A percentile compares a stretch with the other conserved stretches of the same genome.
Evolutionary conservation across 2,113 vertebrate genomes (phyloP).

Genomic region (Orientallactaga bullata): DNA sequence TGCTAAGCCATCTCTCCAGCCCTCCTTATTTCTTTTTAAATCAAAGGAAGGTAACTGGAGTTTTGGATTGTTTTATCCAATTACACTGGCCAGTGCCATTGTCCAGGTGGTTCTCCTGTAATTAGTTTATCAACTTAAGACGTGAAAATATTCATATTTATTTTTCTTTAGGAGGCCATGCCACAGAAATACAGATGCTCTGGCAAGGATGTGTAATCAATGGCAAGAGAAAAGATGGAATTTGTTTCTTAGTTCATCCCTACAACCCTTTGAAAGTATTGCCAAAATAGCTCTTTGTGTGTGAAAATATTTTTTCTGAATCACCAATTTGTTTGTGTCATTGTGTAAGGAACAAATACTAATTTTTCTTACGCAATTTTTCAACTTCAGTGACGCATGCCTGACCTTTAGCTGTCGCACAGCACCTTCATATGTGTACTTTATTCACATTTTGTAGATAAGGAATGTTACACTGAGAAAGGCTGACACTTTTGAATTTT

Average conservation of each 20-base stretch:
- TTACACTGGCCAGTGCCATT: not conserved
- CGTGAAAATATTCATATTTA: conserved; percentile 21
- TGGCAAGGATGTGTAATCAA: not conserved
- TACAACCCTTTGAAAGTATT: conserved; percentile 14
- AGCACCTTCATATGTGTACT: not conserved
- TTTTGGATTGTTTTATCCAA: conserved; percentile 29
- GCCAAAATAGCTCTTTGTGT: not conserved
- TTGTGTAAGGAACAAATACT: not conserved
- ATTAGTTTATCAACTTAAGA: conserved; percentile 3
- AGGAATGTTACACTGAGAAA: conserved; percentile 56
- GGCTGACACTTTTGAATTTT: conserved; percentile 4
- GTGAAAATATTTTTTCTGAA: conserved; percentile 15
- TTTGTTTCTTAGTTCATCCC: conserved; percentile 4
- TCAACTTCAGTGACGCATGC: not conserved
- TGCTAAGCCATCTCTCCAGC: no score
- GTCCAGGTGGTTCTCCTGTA: conserved; percentile 20
- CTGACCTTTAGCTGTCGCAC: not conserved
- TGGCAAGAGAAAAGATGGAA: conserved; percentile 13
- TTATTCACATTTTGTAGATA: conserved; percentile 4
- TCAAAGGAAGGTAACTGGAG: not conserved
- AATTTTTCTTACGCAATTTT: not conserved
- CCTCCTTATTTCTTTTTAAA: not conserved
- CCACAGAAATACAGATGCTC: not conserved
- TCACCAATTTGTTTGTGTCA: not conserved
- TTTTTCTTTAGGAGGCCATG: not conserved